Evolutionary conservation across 2,113 vertebrate species (phyloP).

Genomic region (Oreocharis arfaki): DNA sequence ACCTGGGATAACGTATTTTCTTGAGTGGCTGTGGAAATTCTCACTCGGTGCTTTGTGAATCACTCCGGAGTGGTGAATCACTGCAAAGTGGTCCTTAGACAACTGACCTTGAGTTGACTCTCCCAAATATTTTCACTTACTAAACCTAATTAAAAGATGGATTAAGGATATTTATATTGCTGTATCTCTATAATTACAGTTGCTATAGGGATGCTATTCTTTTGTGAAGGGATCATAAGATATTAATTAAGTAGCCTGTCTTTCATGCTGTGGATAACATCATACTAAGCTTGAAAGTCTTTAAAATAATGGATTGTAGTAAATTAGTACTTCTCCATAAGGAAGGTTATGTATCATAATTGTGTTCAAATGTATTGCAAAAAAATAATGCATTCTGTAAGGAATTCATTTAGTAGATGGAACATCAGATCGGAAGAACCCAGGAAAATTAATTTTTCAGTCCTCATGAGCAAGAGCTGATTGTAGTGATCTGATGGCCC

Average conservation of each 20-base stretch:
- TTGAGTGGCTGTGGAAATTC: not conserved
- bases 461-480: not conserved
- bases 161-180: not conserved
- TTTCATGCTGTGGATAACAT: not conserved
- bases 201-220: not conserved
- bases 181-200: not conserved
- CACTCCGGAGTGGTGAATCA: not conserved
- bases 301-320: not conserved
- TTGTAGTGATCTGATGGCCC: not conserved
- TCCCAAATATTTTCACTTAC: not conserved
- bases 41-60: not conserved
- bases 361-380: not conserved
- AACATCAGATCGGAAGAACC: not conserved
- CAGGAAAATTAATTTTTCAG: not conserved
- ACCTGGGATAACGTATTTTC: not conserved
- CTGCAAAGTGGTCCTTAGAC: not conserved
- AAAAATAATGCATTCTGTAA: not conserved
- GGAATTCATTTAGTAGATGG: not conserved
- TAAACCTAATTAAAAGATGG: not conserved
- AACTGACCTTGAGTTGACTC: not conserved
- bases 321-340: not conserved
- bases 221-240: not conserved
- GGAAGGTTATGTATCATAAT: not conserved
- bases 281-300: not conserved
- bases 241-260: not conserved